Percentiles rank a stretch among this genome's conserved stretches.
phyloP scores from a whole-genome alignment of 2,797 vertebrate genomes.

The Falco berigora region DNA sequence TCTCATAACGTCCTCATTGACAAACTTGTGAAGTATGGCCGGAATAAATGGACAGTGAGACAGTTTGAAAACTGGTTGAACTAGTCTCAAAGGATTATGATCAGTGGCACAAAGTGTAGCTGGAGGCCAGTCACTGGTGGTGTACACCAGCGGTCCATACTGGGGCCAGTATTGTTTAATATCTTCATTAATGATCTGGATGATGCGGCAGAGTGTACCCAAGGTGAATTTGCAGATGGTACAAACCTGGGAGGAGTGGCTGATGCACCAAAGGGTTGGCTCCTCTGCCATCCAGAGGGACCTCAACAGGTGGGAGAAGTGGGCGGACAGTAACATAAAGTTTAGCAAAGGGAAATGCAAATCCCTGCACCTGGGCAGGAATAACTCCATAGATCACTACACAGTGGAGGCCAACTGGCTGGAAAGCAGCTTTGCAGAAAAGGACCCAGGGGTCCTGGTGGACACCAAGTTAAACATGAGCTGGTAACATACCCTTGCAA shows the following conservation, averaged over 20 bases:
- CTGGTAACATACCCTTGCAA: neutral
- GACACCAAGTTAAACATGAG: neutral
- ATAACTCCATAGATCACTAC: neutral
- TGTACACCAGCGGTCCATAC: neutral
- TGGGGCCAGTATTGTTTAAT: neutral
- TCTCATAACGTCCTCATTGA: neutral
- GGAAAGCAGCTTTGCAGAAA: neutral
- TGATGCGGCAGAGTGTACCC: neutral
- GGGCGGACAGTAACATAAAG: neutral
- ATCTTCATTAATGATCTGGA: neutral
- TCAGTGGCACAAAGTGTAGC: neutral
- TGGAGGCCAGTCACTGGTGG: neutral
- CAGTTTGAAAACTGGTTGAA: neutral
- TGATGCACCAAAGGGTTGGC: neutral
- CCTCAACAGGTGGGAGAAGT: neutral
- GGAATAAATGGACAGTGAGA: neutral
- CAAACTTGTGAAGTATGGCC: neutral
- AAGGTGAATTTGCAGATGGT: neutral
- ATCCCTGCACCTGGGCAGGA: neutral
- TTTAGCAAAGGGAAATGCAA: neutral
- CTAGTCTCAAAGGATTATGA: too few relatives aligned
- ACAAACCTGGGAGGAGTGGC: neutral
- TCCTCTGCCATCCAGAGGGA: neutral
- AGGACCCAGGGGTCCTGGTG: neutral
- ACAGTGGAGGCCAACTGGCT: neutral